These are phyloP conservation scores for Drosophila sp. DNA, from an alignment of 1,140 invertebrate species.

Conservation along the genomic window DNA sequence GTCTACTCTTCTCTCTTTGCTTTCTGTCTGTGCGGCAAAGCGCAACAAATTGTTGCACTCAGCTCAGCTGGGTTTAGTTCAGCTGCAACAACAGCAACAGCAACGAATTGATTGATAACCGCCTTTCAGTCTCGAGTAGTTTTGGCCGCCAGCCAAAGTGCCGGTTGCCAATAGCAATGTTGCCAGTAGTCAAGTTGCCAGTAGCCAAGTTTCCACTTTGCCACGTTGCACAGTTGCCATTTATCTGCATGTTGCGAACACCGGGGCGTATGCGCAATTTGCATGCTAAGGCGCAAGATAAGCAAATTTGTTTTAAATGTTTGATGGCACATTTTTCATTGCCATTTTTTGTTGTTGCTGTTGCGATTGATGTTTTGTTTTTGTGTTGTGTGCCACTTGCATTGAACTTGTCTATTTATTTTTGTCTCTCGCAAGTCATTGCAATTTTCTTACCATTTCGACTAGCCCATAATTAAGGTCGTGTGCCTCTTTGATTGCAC, in stretches of 20 bases:
- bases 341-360: constrained; percentile 12
- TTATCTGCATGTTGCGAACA: constrained; percentile 29
- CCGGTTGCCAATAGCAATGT: constrained; percentile 10
- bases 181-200: constrained; percentile 2
- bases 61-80: constrained; percentile 11
- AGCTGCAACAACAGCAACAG: constrained; percentile 34
- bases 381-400: constrained; percentile 44
- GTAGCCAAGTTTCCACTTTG: constrained; percentile 1
- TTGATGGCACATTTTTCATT: constrained; percentile 45
- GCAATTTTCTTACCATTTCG: constrained; percentile 23
- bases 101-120: constrained; percentile 72
- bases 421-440: constrained; percentile 33
- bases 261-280: constrained; percentile 77
- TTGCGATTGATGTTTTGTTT: neutral
- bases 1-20: neutral
- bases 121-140: constrained; percentile 56
- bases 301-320: constrained; percentile 54
- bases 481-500: constrained; percentile 44
- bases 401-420: constrained; percentile 70
- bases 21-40: constrained; percentile 30
- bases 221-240: neutral
- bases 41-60: constrained; percentile 66
- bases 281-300: constrained; percentile 53
- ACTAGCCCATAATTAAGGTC: constrained; percentile 63
- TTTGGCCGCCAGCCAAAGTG: constrained; percentile 69